phyloP scores from a whole-genome alignment of 2,797 vertebrate species.

The Gymnoscopelus microlampas region DNA sequence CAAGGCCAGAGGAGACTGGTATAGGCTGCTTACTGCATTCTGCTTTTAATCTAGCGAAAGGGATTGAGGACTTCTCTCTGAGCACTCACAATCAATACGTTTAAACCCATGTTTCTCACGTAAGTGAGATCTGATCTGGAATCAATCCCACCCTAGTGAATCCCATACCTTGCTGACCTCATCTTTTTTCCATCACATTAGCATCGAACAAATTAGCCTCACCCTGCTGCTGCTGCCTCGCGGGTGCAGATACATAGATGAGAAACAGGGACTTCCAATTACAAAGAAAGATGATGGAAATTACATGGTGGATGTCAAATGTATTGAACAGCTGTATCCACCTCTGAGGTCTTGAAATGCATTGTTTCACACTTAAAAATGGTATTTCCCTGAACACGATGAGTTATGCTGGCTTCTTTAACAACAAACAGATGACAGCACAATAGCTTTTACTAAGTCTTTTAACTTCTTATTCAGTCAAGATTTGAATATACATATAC shows the following conservation, averaged over 20 bases:
- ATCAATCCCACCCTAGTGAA: constrained; percentile 73
- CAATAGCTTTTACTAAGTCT: not conserved
- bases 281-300: constrained; percentile 32
- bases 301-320: constrained; percentile 29
- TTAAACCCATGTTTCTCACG: constrained; percentile 75
- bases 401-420: constrained; percentile 17
- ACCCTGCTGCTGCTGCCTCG: constrained; percentile 16
- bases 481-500: too few relatives aligned
- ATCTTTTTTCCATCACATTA: constrained; percentile 74
- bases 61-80: constrained; percentile 58
- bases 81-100: constrained; percentile 70
- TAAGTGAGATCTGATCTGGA: constrained; percentile 76
- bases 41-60: constrained; percentile 56
- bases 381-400: constrained; percentile 40
- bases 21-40: constrained; percentile 32
- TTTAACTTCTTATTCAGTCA: too few relatives aligned
- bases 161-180: constrained; percentile 66
- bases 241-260: not conserved
- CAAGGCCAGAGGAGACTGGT: not conserved
- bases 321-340: constrained; percentile 14
- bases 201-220: constrained; percentile 66
- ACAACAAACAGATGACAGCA: constrained; percentile 26
- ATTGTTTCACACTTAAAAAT: constrained; percentile 27
- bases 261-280: constrained; percentile 21
- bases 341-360: constrained; percentile 42